phyloP scores from a whole-genome alignment of 2,888 invertebrate species.

The Sipha maydis region DNA sequence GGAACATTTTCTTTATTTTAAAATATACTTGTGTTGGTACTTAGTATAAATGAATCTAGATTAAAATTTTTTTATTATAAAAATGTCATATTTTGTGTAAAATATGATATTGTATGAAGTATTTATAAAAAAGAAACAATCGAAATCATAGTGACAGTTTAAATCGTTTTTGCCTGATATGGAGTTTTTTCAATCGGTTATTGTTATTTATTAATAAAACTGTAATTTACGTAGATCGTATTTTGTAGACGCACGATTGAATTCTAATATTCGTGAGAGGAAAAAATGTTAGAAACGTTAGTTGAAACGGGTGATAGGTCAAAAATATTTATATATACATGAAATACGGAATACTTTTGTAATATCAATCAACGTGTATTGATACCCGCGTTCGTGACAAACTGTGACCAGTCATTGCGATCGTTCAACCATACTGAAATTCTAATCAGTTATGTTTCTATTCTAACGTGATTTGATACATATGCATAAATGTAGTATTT shows the following conservation, averaged over 20 bases:
- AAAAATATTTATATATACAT: neutral
- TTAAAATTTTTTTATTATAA: neutral
- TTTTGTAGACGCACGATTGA: constrained; percentile 48
- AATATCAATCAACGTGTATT: constrained; percentile 25
- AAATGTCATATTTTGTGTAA: constrained; percentile 35
- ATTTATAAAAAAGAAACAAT: constrained; percentile 38
- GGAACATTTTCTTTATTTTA: neutral
- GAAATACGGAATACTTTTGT: neutral
- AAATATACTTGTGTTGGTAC: neutral
- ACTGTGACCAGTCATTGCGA: constrained; percentile 22
- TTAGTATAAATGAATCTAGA: neutral
- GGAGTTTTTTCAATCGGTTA: constrained; percentile 21
- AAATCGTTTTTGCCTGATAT: constrained; percentile 21
- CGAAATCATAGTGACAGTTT: constrained; percentile 38
- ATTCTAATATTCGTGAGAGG: constrained; percentile 43
- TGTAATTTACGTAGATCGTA: constrained; percentile 27
- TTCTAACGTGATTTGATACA: neutral
- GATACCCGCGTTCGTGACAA: constrained; percentile 36
- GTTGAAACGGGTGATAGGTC: constrained; percentile 56
- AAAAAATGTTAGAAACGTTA: constrained; percentile 49
- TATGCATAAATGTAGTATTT: neutral
- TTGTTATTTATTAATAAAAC: constrained; percentile 45
- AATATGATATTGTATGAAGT: constrained; percentile 10
- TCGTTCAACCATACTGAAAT: constrained; percentile 28
- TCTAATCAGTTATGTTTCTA: constrained; percentile 14